Evolutionary conservation across 2,888 invertebrate species (phyloP).

Genomic region (Leptothorax acervorum): DNA sequence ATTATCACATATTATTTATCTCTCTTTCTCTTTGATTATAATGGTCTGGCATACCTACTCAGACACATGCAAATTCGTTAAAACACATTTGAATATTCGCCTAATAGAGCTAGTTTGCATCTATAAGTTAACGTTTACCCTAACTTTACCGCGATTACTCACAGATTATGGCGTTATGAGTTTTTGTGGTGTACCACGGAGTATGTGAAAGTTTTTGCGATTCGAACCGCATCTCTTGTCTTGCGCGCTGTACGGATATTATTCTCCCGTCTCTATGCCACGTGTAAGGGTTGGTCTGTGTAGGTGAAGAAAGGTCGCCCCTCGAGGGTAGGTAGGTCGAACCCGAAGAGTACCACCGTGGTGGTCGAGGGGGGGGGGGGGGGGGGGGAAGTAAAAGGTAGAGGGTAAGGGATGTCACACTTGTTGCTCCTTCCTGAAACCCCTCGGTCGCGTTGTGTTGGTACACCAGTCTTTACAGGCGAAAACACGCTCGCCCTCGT

Average conservation of each 20-base stretch:
- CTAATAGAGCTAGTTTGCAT: not conserved
- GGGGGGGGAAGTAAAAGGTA: slow-evolving; percentile 69
- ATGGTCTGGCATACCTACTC: not conserved
- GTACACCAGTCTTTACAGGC: slow-evolving; percentile 61
- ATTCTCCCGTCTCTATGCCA: slow-evolving; percentile 49
- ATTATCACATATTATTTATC: not conserved
- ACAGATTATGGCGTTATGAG: not conserved
- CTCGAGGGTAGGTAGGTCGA: slow-evolving; percentile 59
- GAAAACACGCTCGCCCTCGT: slow-evolving; percentile 50
- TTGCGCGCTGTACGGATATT: slow-evolving; percentile 46
- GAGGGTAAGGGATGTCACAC: slow-evolving; percentile 75
- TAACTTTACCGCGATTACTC: slow-evolving; percentile 5
- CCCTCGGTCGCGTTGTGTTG: slow-evolving; percentile 54
- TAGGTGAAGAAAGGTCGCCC: slow-evolving; percentile 60
- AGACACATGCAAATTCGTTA: not conserved
- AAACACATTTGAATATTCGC: not conserved
- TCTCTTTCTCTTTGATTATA: not conserved
- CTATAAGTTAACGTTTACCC: not conserved
- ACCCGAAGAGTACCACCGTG: slow-evolving; percentile 62
- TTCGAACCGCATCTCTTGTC: not conserved
- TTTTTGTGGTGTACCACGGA: not conserved
- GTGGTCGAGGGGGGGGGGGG: slow-evolving; percentile 46
- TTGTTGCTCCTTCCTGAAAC: slow-evolving; percentile 77
- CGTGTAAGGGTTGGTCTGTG: slow-evolving; percentile 35
- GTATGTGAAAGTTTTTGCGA: slow-evolving; percentile 37